Percentiles rank a stretch among this genome's conserved stretches.
Evolutionary conservation across 1,140 invertebrate genomes (phyloP).

Genomic region (Orussus abietinus): DNA sequence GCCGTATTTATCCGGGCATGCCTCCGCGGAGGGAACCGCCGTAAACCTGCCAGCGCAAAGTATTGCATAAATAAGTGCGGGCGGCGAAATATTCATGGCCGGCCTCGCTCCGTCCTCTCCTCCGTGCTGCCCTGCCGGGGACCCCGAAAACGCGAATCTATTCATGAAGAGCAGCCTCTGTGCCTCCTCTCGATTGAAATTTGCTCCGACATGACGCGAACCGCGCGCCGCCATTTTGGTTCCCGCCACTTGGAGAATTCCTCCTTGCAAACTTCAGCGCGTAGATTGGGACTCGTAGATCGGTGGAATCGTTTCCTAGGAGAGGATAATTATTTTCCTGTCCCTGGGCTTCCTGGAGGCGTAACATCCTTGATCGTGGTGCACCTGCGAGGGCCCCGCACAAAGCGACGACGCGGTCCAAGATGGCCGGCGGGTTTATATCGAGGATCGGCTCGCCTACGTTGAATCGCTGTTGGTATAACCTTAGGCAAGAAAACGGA

Average conservation of each 20-base stretch:
- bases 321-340: too few relatives aligned
- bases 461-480: constrained; percentile 1
- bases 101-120: not conserved
- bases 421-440: constrained; percentile 21
- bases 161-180: constrained; percentile 41
- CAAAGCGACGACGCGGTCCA: constrained; percentile 13
- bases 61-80: constrained; percentile 39
- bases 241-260: too few relatives aligned
- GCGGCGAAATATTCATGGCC: constrained; percentile 10
- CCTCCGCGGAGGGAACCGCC: constrained; percentile 27
- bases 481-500: constrained; percentile 25
- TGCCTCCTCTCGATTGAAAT: constrained; percentile 38
- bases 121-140: constrained; percentile 6
- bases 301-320: too few relatives aligned
- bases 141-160: constrained; percentile 39
- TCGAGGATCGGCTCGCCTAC: too few relatives aligned
- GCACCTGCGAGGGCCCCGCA: not conserved
- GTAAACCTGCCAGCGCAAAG: constrained; percentile 53
- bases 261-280: too few relatives aligned
- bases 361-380: too few relatives aligned
- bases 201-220: constrained; percentile 22
- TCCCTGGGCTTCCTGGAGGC: too few relatives aligned
- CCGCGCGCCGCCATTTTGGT: too few relatives aligned
- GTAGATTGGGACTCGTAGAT: too few relatives aligned
- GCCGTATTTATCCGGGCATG: constrained; percentile 44